Evolutionary conservation across 2,113 vertebrate species (phyloP), one percentile per base, ranked within the genome.

Genomic region (Stercorarius parasiticus): DNA sequence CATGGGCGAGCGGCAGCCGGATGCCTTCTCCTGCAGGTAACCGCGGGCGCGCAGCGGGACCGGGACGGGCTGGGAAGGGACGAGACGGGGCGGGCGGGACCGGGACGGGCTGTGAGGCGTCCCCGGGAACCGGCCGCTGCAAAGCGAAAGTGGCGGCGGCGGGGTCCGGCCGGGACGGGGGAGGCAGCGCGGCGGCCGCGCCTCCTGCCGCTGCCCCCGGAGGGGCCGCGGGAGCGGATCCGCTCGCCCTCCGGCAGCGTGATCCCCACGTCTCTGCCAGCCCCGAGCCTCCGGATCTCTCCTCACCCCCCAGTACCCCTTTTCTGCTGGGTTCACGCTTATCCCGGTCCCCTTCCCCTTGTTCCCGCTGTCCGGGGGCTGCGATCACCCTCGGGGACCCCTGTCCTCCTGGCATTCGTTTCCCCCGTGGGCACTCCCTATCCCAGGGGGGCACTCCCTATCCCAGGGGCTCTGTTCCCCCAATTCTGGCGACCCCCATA

Each of bases 11-110:
- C 91, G 62, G 95, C 94, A 77, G 26, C 73, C 91, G 89, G 92
- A 59, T 78, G 94, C 82, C 65, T 94, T 94, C 92, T 90, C 79
- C 73, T 92, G 86, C 95, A 96, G 95, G 95, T 96, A 96, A 90
- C 70, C 12, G 42, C 11, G 94, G 32, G 20, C 7, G 65, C 13
- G 21, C 42, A 40, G 29, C 50, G 43, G 82, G 83, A 19, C 7
- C 6, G 93, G 3, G 40, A 14, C 10, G 22, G 13, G 47, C 19
- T 25, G 40, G 11, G 12, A 5, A 13, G 27, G 10, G 14, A 19
- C 11, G 55, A 21, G 32, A 18, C 1, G 34, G 30, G 58, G 7
- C 7, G 19, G 30, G 30, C 45, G 45, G 52, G 85, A 7, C 16
- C 32, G 59, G 13, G 30, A 14, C 10, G 17, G 10, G 47, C 20